These are phyloP conservation scores for Hippocampus barbouri DNA, from an alignment of 2,113 vertebrate species.

Conservation along the genomic window DNA sequence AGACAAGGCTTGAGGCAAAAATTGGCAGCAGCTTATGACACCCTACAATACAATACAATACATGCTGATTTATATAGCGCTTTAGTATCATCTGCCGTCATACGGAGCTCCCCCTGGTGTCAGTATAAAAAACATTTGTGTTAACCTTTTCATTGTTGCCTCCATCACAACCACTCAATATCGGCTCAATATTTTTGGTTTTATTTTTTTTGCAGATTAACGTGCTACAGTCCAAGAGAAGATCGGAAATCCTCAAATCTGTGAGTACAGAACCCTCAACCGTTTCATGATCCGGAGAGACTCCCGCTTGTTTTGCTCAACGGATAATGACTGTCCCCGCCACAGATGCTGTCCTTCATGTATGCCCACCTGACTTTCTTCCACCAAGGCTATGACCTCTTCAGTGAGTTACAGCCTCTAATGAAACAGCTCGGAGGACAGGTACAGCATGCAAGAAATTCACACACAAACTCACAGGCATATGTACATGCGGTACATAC, in stretches of 20 bases:
- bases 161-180: background rate
- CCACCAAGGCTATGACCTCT: slow-evolving; percentile 97
- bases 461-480: background rate
- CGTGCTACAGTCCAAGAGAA: slow-evolving; percentile 94
- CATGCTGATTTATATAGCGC: too few relatives aligned
- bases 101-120: slow-evolving; percentile 52
- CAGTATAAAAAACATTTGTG: background rate
- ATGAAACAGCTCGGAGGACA: slow-evolving; percentile 94
- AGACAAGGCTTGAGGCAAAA: background rate
- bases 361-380: slow-evolving; percentile 97
- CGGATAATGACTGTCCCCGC: background rate
- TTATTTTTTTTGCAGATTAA: slow-evolving; percentile 79
- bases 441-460: slow-evolving; percentile 66
- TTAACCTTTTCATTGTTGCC: background rate
- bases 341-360: slow-evolving; percentile 97
- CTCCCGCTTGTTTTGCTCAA: background rate
- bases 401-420: slow-evolving; percentile 90
- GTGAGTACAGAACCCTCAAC: slow-evolving; percentile 60
- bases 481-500: background rate
- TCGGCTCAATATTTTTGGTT: background rate
- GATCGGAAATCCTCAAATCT: slow-evolving; percentile 97
- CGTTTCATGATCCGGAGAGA: background rate
- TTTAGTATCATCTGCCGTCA: background rate
- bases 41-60: background rate
- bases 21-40: background rate